Conservation (phyloP, 2,113 vertebrate species). For the Chamaea fasciata region DNA sequence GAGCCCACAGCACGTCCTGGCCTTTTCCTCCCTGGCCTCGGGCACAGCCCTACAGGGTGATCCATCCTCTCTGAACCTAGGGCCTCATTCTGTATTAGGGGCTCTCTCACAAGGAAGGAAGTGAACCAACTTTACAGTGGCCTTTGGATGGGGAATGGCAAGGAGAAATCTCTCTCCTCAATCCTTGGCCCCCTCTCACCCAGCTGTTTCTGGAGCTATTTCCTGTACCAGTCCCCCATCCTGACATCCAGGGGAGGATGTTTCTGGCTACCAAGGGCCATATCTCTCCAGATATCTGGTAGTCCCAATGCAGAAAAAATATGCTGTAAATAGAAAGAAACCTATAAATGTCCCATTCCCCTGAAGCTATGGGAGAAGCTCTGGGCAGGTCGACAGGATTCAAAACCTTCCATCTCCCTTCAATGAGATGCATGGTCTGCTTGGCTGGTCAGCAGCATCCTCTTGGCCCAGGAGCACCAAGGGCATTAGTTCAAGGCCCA, state of each 20-base stretch:
- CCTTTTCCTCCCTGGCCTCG: rapidly evolving
- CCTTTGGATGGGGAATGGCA: neutral
- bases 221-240: too few species aligned
- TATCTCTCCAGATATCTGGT: neutral
- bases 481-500: rapidly evolving
- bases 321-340: neutral
- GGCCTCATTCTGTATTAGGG: rapidly evolving
- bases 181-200: rapidly evolving
- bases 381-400: neutral
- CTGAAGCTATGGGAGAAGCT: neutral
- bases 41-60: rapidly evolving
- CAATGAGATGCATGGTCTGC: rapidly evolving
- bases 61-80: neutral
- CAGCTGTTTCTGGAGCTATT: neutral
- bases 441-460: neutral
- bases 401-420: neutral
- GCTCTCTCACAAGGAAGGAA: neutral
- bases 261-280: neutral
- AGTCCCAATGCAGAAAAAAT: neutral
- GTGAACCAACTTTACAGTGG: rapidly evolving
- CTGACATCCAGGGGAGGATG: neutral
- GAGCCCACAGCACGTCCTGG: neutral
- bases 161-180: neutral
- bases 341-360: neutral
- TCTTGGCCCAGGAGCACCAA: neutral